Evolutionary conservation across 2,797 vertebrate species (phyloP).

Genomic region (Petrocephalus schoutedeni): DNA sequence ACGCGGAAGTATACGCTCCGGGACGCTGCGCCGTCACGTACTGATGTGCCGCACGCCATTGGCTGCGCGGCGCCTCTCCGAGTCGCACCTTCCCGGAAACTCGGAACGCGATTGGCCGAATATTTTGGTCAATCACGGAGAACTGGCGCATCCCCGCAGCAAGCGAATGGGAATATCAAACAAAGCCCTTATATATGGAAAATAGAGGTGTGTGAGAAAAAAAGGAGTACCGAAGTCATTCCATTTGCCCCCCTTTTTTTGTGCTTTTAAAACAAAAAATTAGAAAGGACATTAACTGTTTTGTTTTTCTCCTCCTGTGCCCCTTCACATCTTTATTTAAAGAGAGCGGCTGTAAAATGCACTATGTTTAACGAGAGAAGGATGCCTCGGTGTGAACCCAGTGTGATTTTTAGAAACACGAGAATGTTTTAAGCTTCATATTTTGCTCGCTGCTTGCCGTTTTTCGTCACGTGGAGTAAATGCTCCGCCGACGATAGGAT

Average conservation of each 20-base stretch:
- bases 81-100: constrained; percentile 32
- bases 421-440: background rate
- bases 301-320: background rate
- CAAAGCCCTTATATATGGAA: constrained; percentile 18
- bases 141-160: constrained; percentile 18
- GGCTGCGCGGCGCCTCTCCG: constrained; percentile 46
- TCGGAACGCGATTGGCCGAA: constrained; percentile 48
- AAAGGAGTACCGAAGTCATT: background rate
- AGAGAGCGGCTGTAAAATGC: background rate
- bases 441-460: constrained; percentile 8
- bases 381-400: background rate
- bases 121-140: constrained; percentile 16
- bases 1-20: constrained; percentile 70
- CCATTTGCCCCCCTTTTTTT: background rate
- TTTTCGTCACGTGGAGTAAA: constrained; percentile 21
- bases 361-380: constrained; percentile 5
- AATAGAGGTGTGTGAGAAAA: constrained; percentile 14
- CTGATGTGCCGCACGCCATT: constrained; percentile 49
- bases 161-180: constrained; percentile 16
- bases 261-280: constrained; percentile 1
- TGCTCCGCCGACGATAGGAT: background rate
- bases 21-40: constrained; percentile 41
- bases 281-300: background rate
- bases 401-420: constrained; percentile 11
- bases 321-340: background rate